Evolutionary conservation across 2,888 invertebrate genomes (phyloP).

Genomic region (Latheticus oryzae): DNA sequence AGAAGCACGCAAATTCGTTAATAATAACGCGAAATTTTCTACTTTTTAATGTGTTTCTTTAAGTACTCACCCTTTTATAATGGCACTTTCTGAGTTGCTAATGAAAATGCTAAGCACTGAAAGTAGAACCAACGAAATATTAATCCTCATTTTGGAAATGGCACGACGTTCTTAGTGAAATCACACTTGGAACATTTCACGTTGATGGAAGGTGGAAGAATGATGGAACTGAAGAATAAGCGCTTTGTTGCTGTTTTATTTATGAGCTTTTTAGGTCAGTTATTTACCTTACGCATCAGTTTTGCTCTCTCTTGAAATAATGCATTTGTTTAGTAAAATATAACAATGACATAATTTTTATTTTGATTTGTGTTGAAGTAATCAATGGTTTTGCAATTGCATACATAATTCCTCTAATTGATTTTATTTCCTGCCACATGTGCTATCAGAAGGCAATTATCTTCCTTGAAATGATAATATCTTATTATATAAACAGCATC

Average conservation of each 20-base stretch:
- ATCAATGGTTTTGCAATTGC: no score
- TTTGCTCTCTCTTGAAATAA: constrained; percentile 8
- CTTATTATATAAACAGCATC: no score
- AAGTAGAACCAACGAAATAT: constrained; percentile 14
- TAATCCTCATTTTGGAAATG: constrained; percentile 17
- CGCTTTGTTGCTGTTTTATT: constrained; percentile 19
- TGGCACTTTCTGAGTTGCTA: constrained; percentile 3
- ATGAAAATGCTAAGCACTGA: constrained; percentile 12
- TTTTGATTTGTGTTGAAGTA: constrained; percentile 3
- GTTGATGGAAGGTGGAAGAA: constrained; percentile 5
- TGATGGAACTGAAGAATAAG: constrained; percentile 15
- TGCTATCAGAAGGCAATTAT: no score
- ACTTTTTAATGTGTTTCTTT: constrained; percentile 18
- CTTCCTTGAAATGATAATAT: no score
- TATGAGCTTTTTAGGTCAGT: constrained; percentile 24
- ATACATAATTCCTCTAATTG: no score
- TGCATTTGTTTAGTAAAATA: no score
- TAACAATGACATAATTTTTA: constrained; percentile 6
- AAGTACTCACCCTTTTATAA: constrained; percentile 24
- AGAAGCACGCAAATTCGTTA: constrained; percentile 14
- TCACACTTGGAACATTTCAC: constrained; percentile 26
- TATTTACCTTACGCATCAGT: constrained; percentile 34
- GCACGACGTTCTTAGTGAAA: constrained; percentile 1
- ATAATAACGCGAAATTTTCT: constrained; percentile 4
- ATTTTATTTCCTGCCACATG: no score